These are phyloP conservation scores for Saccostrea echinata DNA, from an alignment of 1,140 invertebrate genomes.

Conservation along the genomic window DNA sequence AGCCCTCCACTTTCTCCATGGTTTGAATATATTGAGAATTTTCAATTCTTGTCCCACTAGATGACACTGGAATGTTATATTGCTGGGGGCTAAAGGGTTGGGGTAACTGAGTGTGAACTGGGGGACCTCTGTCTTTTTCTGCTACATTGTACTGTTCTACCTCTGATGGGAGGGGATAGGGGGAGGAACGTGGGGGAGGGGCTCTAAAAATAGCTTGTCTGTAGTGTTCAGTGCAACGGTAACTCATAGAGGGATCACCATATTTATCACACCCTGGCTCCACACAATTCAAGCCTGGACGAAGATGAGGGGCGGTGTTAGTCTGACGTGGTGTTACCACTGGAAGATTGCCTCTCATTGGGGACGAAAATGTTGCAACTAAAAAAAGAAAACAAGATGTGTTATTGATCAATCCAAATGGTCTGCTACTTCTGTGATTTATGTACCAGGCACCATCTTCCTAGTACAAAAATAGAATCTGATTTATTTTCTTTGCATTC, in stretches of 20 bases:
- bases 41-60: background rate
- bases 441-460: background rate
- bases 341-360: background rate
- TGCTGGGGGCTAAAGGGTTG: background rate
- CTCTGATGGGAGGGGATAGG: conserved; percentile 18
- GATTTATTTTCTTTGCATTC: background rate
- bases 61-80: background rate
- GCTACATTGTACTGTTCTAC: conserved; percentile 49
- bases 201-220: background rate
- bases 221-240: conserved; percentile 55
- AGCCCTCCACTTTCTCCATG: conserved; percentile 54
- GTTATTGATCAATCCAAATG: background rate
- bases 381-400: background rate
- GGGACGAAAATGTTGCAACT: background rate
- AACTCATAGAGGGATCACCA: conserved; percentile 54
- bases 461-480: background rate
- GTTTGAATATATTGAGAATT: conserved; percentile 38
- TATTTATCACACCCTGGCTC: conserved; percentile 58
- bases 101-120: background rate
- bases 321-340: background rate
- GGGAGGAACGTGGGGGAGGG: background rate
- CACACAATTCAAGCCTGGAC: conserved; percentile 43
- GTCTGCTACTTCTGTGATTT: background rate
- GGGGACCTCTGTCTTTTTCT: conserved; percentile 40
- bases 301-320: conserved; percentile 3